Evolutionary conservation across 2,797 vertebrate genomes (phyloP), one percentile per base, ranked within the genome.

Genomic region (Neoniphon sammara): DNA sequence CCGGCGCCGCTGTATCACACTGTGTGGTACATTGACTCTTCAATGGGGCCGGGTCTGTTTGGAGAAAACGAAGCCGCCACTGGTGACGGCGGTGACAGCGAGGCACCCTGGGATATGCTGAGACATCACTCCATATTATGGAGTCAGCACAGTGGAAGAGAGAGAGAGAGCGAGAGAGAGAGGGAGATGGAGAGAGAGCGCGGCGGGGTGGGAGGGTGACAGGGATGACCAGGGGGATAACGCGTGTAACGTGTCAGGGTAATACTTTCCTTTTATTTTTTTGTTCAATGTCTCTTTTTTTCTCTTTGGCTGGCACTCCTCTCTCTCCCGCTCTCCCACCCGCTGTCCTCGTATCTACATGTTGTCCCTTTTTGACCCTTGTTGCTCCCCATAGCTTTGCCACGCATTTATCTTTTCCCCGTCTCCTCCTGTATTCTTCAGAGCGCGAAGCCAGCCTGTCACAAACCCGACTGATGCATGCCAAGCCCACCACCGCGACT

Each of bases 51-150:
- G 70, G 75, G 61, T 77, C 82, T 70, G 76, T 87, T 66, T 64
- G 66, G 65, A 71, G 87, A 80, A 83, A 84, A 88, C 79, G 66
- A 87, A 90, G 81, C 73, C 2, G 11, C 70, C 76, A 73, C 73
- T 76, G 73, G 74, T 72, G 73, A 87, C 70, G 62, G 39, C 7
- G 44, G 20, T 75, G 81, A 81, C 77, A 82, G 75, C 1, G 75
- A 80, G 62, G 80, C 78, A 75, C 67, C 44, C 44, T 30, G 75
- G 82, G 86, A 89, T 74, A 65, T 74, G 73, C 85, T 65, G 70
- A 86, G 74, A 85, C 86, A 82, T 82, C 62, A 21, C 61, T 67
- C 23, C 73, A 71, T 75, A 85, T 90, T 80, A 85, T 25, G 68
- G 54, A 70, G 42, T 49, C 46, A 36, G n/a, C 25, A 57, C 31